Conservation (phyloP, 1,140 invertebrate species). For the Brachionus manjavacas region DNA sequence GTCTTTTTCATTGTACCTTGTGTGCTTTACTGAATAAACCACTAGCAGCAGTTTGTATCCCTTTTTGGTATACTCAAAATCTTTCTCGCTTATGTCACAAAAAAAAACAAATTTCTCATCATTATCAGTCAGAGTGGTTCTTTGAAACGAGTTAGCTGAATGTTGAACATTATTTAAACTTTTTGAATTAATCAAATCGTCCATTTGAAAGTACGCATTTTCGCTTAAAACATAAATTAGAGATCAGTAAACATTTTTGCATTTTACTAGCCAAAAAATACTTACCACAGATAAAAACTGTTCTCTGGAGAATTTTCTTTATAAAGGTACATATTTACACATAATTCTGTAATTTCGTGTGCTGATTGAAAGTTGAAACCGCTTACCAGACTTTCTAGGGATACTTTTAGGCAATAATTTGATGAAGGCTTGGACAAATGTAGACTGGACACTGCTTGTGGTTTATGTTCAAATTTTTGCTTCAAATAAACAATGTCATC, state of each 20-base stretch:
- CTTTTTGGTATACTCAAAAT: constrained; percentile 31
- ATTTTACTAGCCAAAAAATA: not conserved
- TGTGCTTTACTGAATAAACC: not conserved
- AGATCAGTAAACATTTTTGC: not conserved
- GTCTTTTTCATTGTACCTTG: not conserved
- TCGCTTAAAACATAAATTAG: not conserved
- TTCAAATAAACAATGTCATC: not conserved
- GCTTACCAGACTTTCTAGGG: not conserved
- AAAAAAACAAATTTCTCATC: constrained; percentile 10
- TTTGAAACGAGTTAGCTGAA: not conserved
- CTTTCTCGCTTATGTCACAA: constrained; percentile 36
- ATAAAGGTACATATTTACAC: constrained; percentile 20
- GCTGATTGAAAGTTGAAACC: not conserved
- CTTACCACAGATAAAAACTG: constrained; percentile 38
- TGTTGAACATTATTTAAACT: not conserved
- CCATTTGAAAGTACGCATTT: constrained; percentile 26
- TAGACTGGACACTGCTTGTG: not conserved
- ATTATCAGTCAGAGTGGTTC: not conserved
- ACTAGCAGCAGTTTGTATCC: constrained; percentile 34
- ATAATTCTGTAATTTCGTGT: constrained; percentile 2
- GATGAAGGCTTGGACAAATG: not conserved
- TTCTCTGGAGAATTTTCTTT: constrained; percentile 39
- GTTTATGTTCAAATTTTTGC: constrained; percentile 26
- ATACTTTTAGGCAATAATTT: constrained; percentile 27
- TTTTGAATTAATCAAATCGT: not conserved